A percentile compares a stretch with the other conserved stretches of the same genome.
These are phyloP conservation scores for Solenodon paradoxus DNA, from an alignment of 2,113 vertebrate species.

Conservation along the genomic window DNA sequence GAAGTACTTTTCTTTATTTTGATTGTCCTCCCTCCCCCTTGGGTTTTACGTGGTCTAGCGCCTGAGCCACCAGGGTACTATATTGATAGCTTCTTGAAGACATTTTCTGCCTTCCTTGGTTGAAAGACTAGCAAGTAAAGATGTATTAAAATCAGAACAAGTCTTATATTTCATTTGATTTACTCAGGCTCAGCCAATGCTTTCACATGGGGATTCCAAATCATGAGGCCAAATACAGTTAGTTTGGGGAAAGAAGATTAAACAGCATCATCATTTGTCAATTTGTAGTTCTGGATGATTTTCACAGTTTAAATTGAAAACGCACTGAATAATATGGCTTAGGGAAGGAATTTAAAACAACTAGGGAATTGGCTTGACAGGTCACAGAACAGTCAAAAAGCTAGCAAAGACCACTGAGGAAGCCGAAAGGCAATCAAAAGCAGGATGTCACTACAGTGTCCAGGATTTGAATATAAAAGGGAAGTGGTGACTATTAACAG, in stretches of 20 bases:
- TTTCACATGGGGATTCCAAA: neutral
- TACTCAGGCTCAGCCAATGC: neutral
- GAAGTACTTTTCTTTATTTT: too few relatives aligned
- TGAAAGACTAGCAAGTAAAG: neutral
- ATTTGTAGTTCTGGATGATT: neutral
- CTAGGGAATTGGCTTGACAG: neutral
- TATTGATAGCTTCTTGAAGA: neutral
- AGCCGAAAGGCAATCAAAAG: neutral
- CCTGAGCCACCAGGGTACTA: too few relatives aligned
- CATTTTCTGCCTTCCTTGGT: neutral
- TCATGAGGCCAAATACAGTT: neutral
- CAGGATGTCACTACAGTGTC: neutral
- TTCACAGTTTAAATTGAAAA: neutral
- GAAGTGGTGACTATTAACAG: neutral
- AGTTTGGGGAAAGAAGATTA: neutral
- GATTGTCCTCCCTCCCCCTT: too few relatives aligned
- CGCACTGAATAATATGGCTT: neutral
- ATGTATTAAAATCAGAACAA: neutral
- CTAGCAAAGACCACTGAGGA: neutral
- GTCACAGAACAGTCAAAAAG: neutral
- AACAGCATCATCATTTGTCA: neutral
- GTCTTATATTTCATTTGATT: neutral
- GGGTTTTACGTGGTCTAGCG: too few relatives aligned
- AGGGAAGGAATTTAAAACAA: neutral
- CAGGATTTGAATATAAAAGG: neutral